A percentile compares a stretch with the other conserved stretches of the same genome.
These are phyloP conservation scores for Mallateleia sp. DNA, from an alignment of 2,888 invertebrate genomes.

Conservation along the genomic window DNA sequence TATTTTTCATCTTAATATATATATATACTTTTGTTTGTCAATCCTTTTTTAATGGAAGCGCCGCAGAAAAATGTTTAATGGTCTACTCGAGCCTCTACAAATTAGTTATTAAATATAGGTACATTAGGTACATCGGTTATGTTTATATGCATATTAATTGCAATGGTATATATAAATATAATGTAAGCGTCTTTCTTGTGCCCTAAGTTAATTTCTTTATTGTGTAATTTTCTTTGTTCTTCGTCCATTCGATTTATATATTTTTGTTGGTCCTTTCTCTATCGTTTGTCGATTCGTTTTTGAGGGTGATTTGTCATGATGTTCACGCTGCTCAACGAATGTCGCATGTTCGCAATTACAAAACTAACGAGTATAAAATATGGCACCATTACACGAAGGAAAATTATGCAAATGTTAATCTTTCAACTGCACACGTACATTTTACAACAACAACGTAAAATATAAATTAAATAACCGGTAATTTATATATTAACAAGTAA, in stretches of 20 bases:
- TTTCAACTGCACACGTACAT: too few relatives aligned
- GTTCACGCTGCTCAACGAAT: background rate
- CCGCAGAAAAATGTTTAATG: constrained; percentile 68
- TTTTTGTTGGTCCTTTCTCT: constrained; percentile 62
- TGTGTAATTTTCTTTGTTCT: constrained; percentile 75
- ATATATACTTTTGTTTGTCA: background rate
- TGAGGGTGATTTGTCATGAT: constrained; percentile 29
- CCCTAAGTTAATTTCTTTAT: constrained; percentile 83
- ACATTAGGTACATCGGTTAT: constrained; percentile 78
- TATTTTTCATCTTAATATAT: constrained; percentile 22
- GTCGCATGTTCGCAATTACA: background rate
- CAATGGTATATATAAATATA: constrained; percentile 79
- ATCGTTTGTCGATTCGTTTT: constrained; percentile 45
- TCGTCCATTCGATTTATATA: constrained; percentile 53
- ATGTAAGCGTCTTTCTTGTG: constrained; percentile 84
- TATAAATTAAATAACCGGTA: too few relatives aligned
- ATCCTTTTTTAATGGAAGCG: constrained; percentile 59
- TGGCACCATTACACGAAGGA: background rate
- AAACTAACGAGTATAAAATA: background rate
- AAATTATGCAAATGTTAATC: background rate
- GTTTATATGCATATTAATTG: constrained; percentile 67
- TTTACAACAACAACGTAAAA: too few relatives aligned
- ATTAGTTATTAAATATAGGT: constrained; percentile 71
- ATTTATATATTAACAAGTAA: too few relatives aligned
- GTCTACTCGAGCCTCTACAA: constrained; percentile 73